Percentiles rank a stretch among this genome's conserved stretches.
Conservation (phyloP, 2,797 vertebrate genomes). For the Pangasius mekongensis region DNA sequence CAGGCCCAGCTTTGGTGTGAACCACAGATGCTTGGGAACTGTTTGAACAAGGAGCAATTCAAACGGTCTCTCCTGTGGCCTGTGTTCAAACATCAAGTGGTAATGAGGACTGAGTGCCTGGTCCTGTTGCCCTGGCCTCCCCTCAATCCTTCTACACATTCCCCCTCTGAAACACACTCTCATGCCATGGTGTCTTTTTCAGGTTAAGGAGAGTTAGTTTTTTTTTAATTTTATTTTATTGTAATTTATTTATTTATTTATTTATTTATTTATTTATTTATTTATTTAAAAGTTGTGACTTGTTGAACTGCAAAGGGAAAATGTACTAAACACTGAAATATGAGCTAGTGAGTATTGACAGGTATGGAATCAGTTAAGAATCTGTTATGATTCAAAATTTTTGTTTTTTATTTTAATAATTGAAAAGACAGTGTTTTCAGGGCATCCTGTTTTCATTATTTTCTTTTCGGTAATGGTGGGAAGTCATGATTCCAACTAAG, state of each 20-base stretch:
- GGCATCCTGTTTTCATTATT: background rate
- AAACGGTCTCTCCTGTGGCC: constrained; percentile 59
- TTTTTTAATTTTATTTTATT: too few species aligned
- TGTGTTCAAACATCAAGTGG: constrained; percentile 61
- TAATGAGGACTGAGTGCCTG: constrained; percentile 58
- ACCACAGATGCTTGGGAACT: constrained; percentile 61
- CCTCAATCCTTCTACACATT: constrained; percentile 45
- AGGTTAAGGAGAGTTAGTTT: background rate
- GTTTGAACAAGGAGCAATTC: constrained; percentile 62
- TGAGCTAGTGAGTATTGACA: background rate
- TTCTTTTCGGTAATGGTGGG: background rate
- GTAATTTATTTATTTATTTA: too few species aligned
- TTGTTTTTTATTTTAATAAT: background rate
- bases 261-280: background rate
- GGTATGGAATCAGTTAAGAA: background rate
- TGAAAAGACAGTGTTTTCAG: background rate
- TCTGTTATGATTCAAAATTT: background rate
- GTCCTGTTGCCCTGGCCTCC: constrained; percentile 56
- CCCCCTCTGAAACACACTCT: constrained; percentile 32
- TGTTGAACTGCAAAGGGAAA: background rate
- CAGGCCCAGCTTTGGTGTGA: constrained; percentile 58
- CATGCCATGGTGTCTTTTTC: constrained; percentile 16
- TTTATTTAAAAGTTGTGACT: background rate
- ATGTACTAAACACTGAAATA: background rate
- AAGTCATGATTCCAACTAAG: background rate